Evolutionary conservation across 1,140 invertebrate species (phyloP).

Genomic region (Dendrolimus kikuchii): DNA sequence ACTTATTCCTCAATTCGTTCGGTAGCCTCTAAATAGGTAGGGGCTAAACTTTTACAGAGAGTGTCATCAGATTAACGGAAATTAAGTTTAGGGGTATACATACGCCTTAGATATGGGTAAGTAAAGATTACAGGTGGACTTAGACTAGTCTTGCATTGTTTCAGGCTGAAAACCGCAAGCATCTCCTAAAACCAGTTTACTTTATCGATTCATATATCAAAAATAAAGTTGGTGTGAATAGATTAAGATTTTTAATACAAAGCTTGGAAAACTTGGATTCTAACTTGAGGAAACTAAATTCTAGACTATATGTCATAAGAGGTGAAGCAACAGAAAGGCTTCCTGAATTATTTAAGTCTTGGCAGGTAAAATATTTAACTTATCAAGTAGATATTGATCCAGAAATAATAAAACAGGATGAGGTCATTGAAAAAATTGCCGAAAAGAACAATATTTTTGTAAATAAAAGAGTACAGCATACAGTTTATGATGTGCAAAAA

Average conservation of each 20-base stretch:
- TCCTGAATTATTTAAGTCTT: constrained; percentile 77
- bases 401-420: constrained; percentile 76
- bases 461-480: constrained; percentile 77
- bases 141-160: constrained; percentile 9
- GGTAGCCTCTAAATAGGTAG: too few species aligned
- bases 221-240: constrained; percentile 77
- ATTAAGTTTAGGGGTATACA: too few species aligned
- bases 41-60: too few species aligned
- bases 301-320: constrained; percentile 77
- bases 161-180: constrained; percentile 64
- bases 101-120: too few species aligned
- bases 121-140: too few species aligned
- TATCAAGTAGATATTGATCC: constrained; percentile 83
- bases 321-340: constrained; percentile 78
- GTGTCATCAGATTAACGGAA: too few species aligned
- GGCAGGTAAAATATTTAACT: constrained; percentile 78
- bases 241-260: constrained; percentile 80
- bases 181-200: constrained; percentile 76
- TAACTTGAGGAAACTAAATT: constrained; percentile 72
- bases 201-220: constrained; percentile 79
- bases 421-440: constrained; percentile 75
- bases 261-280: constrained; percentile 78
- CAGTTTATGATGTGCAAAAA: constrained; percentile 78
- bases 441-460: constrained; percentile 74
- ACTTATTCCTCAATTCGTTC: too few species aligned